Percentiles rank a stretch among this genome's conserved stretches.
Conservation (phyloP, 2,888 invertebrate genomes). For the Blomia tropicalis region DNA sequence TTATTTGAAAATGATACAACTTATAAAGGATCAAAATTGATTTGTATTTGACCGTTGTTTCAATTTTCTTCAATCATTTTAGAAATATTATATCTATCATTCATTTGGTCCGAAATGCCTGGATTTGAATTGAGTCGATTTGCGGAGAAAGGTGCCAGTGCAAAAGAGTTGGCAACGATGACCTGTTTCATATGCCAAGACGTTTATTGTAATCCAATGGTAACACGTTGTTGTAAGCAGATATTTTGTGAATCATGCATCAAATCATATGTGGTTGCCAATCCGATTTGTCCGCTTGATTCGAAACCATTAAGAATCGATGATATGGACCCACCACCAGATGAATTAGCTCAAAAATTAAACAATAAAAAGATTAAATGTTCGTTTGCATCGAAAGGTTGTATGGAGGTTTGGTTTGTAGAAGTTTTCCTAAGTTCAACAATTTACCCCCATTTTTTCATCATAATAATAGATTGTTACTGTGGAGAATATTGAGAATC, state of each 20-base stretch:
- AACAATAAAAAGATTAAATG: not conserved
- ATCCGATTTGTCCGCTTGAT: not conserved
- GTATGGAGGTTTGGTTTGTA: not conserved
- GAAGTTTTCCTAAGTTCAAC: too few relatives aligned
- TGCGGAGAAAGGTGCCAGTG: not conserved
- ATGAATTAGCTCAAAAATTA: not conserved
- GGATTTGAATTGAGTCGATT: not conserved
- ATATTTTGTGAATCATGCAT: not conserved
- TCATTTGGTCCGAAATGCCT: conserved; percentile 6
- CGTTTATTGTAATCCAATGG: not conserved
- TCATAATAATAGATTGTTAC: not conserved
- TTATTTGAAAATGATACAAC: too few relatives aligned
- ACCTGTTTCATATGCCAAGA: not conserved
- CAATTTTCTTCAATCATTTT: too few relatives aligned
- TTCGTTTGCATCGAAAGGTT: not conserved
- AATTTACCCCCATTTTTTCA: too few relatives aligned
- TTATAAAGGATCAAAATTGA: too few relatives aligned
- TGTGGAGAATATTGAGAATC: conserved; percentile 1
- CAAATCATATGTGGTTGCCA: not conserved
- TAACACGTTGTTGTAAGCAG: not conserved
- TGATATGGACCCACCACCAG: not conserved
- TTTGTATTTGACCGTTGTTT: too few relatives aligned
- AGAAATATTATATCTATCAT: too few relatives aligned
- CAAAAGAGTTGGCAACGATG: not conserved
- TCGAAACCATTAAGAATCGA: not conserved